A percentile compares a stretch with the other conserved stretches of the same genome.
Conservation (phyloP, 1,140 invertebrate genomes). For the Penaeus japonicus region DNA sequence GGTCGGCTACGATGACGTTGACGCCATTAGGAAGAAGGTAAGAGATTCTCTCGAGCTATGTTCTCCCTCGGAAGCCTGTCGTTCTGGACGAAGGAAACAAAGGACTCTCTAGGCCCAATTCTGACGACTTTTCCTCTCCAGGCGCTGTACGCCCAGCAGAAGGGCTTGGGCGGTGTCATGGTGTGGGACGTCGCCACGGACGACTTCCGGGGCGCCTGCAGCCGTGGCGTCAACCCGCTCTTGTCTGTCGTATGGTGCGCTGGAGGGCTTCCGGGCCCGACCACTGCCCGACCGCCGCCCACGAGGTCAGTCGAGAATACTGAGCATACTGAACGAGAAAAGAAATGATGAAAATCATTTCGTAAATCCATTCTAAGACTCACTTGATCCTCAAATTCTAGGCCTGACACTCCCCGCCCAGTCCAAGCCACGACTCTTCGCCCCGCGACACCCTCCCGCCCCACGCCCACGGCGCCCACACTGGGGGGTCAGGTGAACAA, state of each 20-base stretch:
- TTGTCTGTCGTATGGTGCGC: neutral
- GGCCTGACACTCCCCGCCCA: too few relatives aligned
- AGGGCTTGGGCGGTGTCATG: conserved; percentile 59
- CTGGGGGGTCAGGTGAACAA: neutral
- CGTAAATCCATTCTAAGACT: too few relatives aligned
- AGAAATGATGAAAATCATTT: too few relatives aligned
- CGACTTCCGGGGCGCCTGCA: conserved; percentile 25
- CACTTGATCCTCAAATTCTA: too few relatives aligned
- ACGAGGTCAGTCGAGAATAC: neutral
- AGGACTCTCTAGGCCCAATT: too few relatives aligned
- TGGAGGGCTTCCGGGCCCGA: neutral
- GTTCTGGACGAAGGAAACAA: too few relatives aligned
- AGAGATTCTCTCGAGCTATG: neutral
- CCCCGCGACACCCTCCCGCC: neutral
- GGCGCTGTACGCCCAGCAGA: conserved; percentile 36
- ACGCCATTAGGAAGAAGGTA: conserved; percentile 49
- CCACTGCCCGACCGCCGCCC: neutral
- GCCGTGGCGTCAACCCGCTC: neutral
- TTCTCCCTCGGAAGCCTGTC: neutral
- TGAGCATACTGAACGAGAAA: too few relatives aligned
- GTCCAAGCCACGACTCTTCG: neutral
- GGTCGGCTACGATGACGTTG: conserved; percentile 57
- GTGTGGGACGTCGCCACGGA: conserved; percentile 60
- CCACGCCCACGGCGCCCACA: neutral
- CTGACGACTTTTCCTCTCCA: neutral